These are phyloP conservation scores for Drosophila prosaltans DNA, from an alignment of 1,140 invertebrate genomes.

Conservation along the genomic window DNA sequence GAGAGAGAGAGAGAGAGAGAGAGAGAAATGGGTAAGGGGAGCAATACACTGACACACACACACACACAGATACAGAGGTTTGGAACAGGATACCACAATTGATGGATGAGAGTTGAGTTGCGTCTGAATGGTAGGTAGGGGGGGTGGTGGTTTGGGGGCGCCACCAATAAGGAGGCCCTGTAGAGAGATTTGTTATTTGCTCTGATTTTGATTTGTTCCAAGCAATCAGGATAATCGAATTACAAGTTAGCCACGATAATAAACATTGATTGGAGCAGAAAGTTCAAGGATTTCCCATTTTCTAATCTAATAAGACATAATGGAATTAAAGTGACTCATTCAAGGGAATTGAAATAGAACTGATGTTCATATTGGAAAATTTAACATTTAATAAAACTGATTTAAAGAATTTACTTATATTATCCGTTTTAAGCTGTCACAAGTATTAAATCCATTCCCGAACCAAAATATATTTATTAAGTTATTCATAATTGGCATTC, in stretches of 20 bases:
- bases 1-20: neutral
- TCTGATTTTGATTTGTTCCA: constrained; percentile 41
- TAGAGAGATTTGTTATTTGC: constrained; percentile 36
- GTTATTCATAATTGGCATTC: constrained; percentile 10
- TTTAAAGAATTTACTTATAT: neutral
- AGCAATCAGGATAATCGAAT: constrained; percentile 56
- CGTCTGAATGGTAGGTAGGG: neutral
- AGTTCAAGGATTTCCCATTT: constrained; percentile 12
- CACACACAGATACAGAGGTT: neutral
- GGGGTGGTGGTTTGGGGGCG: neutral
- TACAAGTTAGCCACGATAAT: constrained; percentile 47
- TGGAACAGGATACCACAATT: constrained; percentile 23
- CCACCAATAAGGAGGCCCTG: constrained; percentile 36
- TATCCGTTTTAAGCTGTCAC: too few species aligned
- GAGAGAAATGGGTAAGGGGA: too few species aligned
- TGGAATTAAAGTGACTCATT: neutral
- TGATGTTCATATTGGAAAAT: neutral
- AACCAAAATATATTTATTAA: neutral
- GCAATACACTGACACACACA: neutral
- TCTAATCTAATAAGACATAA: constrained; percentile 16
- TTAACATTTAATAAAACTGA: neutral
- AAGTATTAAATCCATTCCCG: too few species aligned
- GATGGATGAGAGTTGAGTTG: constrained; percentile 36
- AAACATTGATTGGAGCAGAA: constrained; percentile 48
- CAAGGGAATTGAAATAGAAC: neutral